Evolutionary conservation across 1,140 invertebrate genomes (phyloP).

Genomic region (Drosophila pallidifrons): DNA sequence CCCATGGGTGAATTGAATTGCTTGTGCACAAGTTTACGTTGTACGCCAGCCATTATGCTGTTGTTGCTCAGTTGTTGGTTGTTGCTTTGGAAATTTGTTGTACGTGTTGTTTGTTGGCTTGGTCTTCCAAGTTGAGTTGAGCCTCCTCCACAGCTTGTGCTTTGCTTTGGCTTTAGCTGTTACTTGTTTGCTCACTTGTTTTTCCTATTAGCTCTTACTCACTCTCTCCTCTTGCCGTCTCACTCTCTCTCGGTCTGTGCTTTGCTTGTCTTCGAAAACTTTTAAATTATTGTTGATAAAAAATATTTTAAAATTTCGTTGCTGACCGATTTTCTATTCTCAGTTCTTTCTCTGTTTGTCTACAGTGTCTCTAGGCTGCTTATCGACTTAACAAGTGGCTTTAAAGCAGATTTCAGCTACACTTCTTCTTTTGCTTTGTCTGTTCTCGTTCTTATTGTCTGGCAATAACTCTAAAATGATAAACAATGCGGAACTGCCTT

Average conservation of each 20-base stretch:
- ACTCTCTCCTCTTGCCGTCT: slow-evolving; percentile 2
- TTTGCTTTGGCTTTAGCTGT: slow-evolving; percentile 16
- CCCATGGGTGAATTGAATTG: slow-evolving; percentile 96
- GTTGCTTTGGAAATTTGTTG: slow-evolving; percentile 8
- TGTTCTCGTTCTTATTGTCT: slow-evolving; percentile 17
- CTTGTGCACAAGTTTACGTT: slow-evolving; percentile 90
- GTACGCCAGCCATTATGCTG: slow-evolving; percentile 87
- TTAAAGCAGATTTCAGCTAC: slow-evolving; percentile 22
- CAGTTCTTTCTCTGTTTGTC: slow-evolving; percentile 2
- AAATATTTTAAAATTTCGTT: slow-evolving; percentile 69
- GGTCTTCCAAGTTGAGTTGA: slow-evolving; percentile 33
- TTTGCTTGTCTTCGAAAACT: slow-evolving; percentile 70
- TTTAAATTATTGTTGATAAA: slow-evolving; percentile 80
- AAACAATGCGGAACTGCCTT: slow-evolving; percentile 59
- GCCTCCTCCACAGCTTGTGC: slow-evolving; percentile 13
- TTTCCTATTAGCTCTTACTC: slow-evolving; percentile 37
- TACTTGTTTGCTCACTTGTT: slow-evolving; percentile 39
- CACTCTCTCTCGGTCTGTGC: slow-evolving; percentile 32
- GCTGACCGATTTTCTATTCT: neutral
- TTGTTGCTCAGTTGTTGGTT: slow-evolving; percentile 17
- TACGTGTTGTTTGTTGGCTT: slow-evolving; percentile 31
- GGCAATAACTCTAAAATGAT: slow-evolving; percentile 51
- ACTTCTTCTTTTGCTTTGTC: slow-evolving; percentile 14
- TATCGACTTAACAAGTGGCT: slow-evolving; percentile 52
- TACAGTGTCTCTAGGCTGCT: slow-evolving; percentile 47